Conservation (phyloP, 2,113 vertebrate genomes). For the Epinephelus cyanopodus region DNA sequence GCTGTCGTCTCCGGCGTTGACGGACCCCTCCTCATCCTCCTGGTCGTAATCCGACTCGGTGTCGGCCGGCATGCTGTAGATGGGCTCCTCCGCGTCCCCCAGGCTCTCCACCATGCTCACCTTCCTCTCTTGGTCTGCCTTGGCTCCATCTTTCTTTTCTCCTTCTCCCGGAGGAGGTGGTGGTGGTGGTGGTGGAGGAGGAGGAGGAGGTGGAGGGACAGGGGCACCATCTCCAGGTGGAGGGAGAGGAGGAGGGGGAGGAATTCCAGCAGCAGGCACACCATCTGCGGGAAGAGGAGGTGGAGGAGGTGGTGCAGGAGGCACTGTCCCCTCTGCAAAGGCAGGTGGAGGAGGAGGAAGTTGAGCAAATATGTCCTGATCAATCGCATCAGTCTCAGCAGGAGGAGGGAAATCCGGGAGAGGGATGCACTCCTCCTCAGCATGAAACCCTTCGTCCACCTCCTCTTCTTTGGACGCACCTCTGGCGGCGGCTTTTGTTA, state of each 20-base stretch:
- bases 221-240: slow-evolving; percentile 44
- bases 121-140: slow-evolving; percentile 72
- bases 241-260: slow-evolving; percentile 62
- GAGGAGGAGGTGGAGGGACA: slow-evolving; percentile 57
- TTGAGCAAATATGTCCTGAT: slow-evolving; percentile 83
- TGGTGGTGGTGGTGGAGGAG: slow-evolving; percentile 54
- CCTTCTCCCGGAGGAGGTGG: slow-evolving; percentile 49
- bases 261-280: slow-evolving; percentile 19
- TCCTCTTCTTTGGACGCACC: slow-evolving; percentile 86
- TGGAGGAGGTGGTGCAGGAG: slow-evolving; percentile 53
- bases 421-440: slow-evolving; percentile 87
- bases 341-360: slow-evolving; percentile 85
- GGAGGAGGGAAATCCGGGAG: slow-evolving; percentile 83
- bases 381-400: slow-evolving; percentile 73
- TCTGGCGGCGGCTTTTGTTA: slow-evolving; percentile 76
- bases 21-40: slow-evolving; percentile 89
- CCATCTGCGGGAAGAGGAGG: slow-evolving; percentile 40
- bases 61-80: slow-evolving; percentile 88
- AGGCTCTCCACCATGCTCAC: slow-evolving; percentile 82
- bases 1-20: slow-evolving; percentile 83
- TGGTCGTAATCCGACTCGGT: slow-evolving; percentile 93
- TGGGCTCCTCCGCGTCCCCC: slow-evolving; percentile 85
- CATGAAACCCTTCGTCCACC: slow-evolving; percentile 90
- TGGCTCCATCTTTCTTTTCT: slow-evolving; percentile 50
- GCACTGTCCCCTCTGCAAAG: slow-evolving; percentile 82